Base-by-base conservation (phyloP, 2,797 vertebrate genomes). In the Sebastes itinus region DNA sequence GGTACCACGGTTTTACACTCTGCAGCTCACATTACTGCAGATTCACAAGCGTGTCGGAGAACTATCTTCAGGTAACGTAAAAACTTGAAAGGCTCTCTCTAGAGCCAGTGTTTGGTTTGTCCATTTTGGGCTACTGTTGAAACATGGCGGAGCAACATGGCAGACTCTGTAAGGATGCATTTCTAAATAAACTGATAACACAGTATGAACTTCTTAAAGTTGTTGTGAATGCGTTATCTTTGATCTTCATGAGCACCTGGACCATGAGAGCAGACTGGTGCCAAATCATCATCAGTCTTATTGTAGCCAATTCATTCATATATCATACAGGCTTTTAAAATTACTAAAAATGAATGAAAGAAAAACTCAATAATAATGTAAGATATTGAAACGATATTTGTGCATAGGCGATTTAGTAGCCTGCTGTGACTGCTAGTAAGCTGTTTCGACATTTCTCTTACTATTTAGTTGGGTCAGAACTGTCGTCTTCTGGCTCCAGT, bases 381-480 rank as follows among this genome's bases (percentile, higher is more conserved):
- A 69, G 42, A 13, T 22, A n/a, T 30, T 55, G 49, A 9, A 14
- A 28, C 2, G 14, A 13, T 28, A 18, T 32, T 63, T 52, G 30
- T 20, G 30, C 28, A 16, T 4, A 7, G 7, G 4, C 5, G 49
- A 52, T 61, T 25, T 6, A 38, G 2, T 27, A 18, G 30, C 12
- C 27, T 49, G 20, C 8, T 38, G 14, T 22, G 3, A 13, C 5
- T 30, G 9, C 20, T 4, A 20, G 20, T 5, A 18, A 27, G 38
- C 13, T 20, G 33, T 64, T 32, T 49, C 1, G 14, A 60, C 13
- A 6, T 20, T 35, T 18, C 4, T 72, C 87, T 93, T 88, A 95
- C 94, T 71, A 2, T 87, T 90, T 0, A 91, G 56, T 81, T 78
- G 49, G n/a, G 93, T 92, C 25, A 89, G 30, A 75, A 85, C 23